These are phyloP conservation scores for Smittia aterrima DNA, from an alignment of 2,888 invertebrate genomes.

Conservation along the genomic window DNA sequence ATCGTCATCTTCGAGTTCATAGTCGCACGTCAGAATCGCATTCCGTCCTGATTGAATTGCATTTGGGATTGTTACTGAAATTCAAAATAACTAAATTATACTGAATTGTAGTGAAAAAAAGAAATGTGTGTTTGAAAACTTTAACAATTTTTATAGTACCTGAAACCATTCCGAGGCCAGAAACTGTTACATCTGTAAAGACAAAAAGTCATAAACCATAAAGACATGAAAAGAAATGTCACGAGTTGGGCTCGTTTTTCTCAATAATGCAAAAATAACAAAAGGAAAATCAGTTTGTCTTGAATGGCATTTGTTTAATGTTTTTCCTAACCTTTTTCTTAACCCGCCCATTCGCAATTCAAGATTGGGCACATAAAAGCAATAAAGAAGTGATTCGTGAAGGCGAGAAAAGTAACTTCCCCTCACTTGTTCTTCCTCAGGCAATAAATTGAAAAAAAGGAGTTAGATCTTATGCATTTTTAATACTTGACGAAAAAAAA, in stretches of 20 bases:
- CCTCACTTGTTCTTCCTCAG: not conserved
- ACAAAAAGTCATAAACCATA: not conserved
- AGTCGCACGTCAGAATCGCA: slow-evolving; percentile 56
- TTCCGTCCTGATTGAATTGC: slow-evolving; percentile 41
- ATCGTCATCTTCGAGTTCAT: slow-evolving; percentile 55
- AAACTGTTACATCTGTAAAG: slow-evolving; percentile 34
- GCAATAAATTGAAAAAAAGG: not conserved
- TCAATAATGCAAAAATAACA: not conserved
- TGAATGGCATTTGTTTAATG: slow-evolving; percentile 8
- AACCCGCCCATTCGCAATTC: not conserved
- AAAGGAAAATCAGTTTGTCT: not conserved
- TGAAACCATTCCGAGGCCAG: slow-evolving; percentile 36
- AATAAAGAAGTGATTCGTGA: not conserved
- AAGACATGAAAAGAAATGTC: slow-evolving; percentile 2
- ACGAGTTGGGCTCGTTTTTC: not conserved
- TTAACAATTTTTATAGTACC: too few species aligned
- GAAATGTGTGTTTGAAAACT: too few species aligned
- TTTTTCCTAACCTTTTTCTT: not conserved
- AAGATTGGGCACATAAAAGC: not conserved
- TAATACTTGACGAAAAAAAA: not conserved
- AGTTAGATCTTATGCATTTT: not conserved
- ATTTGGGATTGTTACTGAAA: slow-evolving; percentile 37
- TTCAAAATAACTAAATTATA: too few species aligned
- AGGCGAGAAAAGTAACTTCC: not conserved
- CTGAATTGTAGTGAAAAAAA: too few species aligned